phyloP scores from a whole-genome alignment of 2,888 invertebrate genomes.

The Tachina grossa region DNA sequence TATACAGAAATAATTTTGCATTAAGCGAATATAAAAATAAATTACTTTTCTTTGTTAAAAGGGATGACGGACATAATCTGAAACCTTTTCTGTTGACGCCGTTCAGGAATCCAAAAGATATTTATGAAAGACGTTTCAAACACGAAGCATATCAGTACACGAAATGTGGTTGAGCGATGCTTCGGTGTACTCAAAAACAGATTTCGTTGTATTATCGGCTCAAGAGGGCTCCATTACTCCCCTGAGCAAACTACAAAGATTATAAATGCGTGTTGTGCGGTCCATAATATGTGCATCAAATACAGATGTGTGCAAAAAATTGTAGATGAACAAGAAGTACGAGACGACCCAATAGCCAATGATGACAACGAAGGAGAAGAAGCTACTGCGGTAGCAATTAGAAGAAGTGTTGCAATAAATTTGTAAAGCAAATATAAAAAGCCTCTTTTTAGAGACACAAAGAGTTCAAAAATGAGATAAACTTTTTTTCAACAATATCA shows the following conservation, averaged over 20 bases:
- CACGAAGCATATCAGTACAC: no score
- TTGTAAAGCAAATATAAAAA: background rate
- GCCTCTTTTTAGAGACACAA: no score
- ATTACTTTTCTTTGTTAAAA: background rate
- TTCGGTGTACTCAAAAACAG: constrained; percentile 19
- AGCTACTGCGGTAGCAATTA: background rate
- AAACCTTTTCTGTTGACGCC: constrained; percentile 4
- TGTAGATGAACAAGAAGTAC: background rate
- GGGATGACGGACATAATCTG: background rate
- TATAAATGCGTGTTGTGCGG: constrained; percentile 16
- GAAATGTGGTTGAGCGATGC: background rate
- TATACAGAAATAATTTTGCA: background rate
- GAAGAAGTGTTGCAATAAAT: constrained; percentile 2
- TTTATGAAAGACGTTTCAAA: no score
- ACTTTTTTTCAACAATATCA: no score
- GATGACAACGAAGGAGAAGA: background rate
- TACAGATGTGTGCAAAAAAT: background rate
- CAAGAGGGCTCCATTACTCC: constrained; percentile 23
- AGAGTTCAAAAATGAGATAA: no score
- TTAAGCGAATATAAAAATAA: background rate
- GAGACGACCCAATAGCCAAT: background rate
- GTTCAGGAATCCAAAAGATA: constrained; percentile 22
- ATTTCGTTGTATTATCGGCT: constrained; percentile 37
- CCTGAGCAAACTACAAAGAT: constrained; percentile 20
- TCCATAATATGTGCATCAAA: constrained; percentile 42